These are phyloP conservation scores for Acleris laterana DNA, from an alignment of 2,888 invertebrate species.

Conservation along the genomic window DNA sequence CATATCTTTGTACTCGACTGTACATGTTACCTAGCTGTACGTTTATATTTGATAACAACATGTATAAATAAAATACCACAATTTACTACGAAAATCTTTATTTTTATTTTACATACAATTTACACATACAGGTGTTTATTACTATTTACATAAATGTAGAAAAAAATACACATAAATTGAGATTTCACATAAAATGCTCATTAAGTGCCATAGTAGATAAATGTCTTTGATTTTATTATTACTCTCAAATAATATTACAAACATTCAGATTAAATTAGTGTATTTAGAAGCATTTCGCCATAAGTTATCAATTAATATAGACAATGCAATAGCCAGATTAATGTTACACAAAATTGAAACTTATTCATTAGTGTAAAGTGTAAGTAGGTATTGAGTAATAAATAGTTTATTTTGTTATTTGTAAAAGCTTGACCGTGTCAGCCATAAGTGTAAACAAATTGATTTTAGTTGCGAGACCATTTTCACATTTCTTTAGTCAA, in stretches of 20 bases:
- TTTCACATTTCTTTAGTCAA: too few relatives aligned
- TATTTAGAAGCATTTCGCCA: too few relatives aligned
- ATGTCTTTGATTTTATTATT: slow-evolving; percentile 2
- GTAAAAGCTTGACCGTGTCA: too few relatives aligned
- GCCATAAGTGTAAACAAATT: too few relatives aligned
- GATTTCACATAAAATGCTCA: slow-evolving; percentile 51
- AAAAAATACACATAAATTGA: slow-evolving; percentile 56
- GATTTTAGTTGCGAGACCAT: too few relatives aligned
- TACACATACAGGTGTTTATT: slow-evolving; percentile 64
- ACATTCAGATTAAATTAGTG: too few relatives aligned
- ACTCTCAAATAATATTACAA: neutral
- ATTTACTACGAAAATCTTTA: slow-evolving; percentile 79
- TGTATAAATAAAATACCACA: slow-evolving; percentile 54
- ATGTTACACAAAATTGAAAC: too few relatives aligned
- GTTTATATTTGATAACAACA: slow-evolving; percentile 6
- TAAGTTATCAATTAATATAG: too few relatives aligned
- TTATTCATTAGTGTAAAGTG: too few relatives aligned
- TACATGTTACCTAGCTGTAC: slow-evolving; percentile 1
- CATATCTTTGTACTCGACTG: neutral
- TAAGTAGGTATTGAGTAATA: too few relatives aligned
- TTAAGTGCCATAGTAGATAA: slow-evolving; percentile 16
- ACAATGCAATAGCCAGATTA: too few relatives aligned
- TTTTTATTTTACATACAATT: slow-evolving; percentile 78
- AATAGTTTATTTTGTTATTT: too few relatives aligned
- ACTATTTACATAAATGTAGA: slow-evolving; percentile 68